Percentiles rank a stretch among this genome's conserved stretches.
These are phyloP conservation scores for Acanthopagrus latus DNA, from an alignment of 2,797 vertebrate genomes.

Conservation along the genomic window DNA sequence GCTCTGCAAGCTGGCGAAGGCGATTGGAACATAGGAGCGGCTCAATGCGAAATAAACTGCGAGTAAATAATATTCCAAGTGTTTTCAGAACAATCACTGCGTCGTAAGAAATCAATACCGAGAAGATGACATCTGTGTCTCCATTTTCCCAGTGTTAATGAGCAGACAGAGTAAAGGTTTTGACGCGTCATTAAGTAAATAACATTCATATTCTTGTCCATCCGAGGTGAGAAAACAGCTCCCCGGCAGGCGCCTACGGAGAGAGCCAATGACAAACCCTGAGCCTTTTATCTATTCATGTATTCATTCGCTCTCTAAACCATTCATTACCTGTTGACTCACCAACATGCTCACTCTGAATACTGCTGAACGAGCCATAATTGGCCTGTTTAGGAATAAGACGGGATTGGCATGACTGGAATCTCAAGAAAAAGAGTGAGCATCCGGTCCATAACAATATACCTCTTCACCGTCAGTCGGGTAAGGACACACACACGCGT, in stretches of 20 bases:
- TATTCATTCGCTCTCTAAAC: conserved; percentile 56
- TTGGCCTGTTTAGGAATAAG: conserved; percentile 35
- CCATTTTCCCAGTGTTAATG: neutral
- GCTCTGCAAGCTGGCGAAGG: no score
- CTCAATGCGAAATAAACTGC: neutral
- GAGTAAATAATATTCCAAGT: neutral
- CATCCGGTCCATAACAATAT: neutral
- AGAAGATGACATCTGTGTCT: conserved; percentile 22
- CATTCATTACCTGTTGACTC: conserved; percentile 60
- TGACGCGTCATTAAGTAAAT: conserved; percentile 17
- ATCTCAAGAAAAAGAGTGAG: conserved; percentile 25
- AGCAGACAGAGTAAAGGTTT: conserved; percentile 16
- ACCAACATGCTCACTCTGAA: conserved; percentile 31
- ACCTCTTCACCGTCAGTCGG: neutral
- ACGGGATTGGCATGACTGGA: conserved; percentile 34
- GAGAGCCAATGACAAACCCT: conserved; percentile 11
- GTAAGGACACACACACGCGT: neutral
- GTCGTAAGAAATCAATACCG: neutral
- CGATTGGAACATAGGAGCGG: neutral
- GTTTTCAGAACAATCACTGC: neutral
- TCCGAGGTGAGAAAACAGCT: neutral
- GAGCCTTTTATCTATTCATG: conserved; percentile 59
- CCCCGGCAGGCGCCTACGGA: neutral
- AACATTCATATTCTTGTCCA: conserved; percentile 29
- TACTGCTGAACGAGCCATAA: conserved; percentile 46